Base-by-base conservation (phyloP, 1,140 invertebrate species). In the Panonychus citri region DNA sequence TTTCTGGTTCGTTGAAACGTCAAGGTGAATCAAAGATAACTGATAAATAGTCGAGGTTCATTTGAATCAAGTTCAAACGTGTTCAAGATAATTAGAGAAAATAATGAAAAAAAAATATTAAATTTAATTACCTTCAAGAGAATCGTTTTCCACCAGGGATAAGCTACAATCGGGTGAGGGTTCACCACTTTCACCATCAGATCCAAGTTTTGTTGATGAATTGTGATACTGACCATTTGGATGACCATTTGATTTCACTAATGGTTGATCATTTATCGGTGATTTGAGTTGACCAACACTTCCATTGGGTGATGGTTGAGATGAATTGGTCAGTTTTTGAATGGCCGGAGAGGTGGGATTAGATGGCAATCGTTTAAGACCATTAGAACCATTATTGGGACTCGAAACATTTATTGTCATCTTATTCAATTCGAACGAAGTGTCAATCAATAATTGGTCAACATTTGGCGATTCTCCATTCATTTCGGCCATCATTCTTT, bases 401-500 rank as follows among this genome's bases (percentile, higher is more conserved):
- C 5, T 34, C 12, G 30, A 34, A n/a, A n/a, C n/a, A n/a, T n/a
- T n/a, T n/a, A n/a, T n/a, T n/a, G 21, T 17, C 42, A 19, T 46
- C 17, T 46, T 46, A 17, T 7, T 5, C n/a, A 17, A 24, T 17
- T 25, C 52, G n/a, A n/a, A n/a, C n/a, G n/a, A n/a, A 34, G 30
- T 34, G 30, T 34, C 30, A 34, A 34, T 34, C 30, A 34, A 34
- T 12, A 34, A 34, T 34, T 34, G 30, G 12, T 34, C 30, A 34
- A 34, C 30, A 12, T 7, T 12, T 7, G 12, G 5, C 5, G 30
- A 5, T 34, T 5, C 5, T 7, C 12, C 30, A 12, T 12, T 37
- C 49, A 34, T 56, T 43, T 61, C 64, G 24, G 63, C 63, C 62
- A 66, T 62, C 67, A 69, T 69, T 43, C 64, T 50, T 53, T 64